phyloP scores from a whole-genome alignment of 1,140 invertebrate genomes.

The Drosophila lacteicornis region DNA sequence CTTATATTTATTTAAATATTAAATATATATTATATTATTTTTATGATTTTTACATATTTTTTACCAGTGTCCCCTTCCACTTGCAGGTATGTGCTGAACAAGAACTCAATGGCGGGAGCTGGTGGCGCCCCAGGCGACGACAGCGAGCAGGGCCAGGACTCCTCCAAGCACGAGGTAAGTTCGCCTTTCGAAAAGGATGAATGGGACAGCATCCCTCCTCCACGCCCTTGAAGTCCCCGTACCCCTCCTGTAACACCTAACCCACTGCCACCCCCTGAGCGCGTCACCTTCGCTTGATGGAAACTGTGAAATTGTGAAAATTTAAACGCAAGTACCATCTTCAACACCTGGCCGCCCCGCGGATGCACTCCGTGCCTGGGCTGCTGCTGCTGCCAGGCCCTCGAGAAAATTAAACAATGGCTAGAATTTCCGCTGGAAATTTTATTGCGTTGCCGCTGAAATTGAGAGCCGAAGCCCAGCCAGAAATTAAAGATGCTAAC shows the following conservation, averaged over 20 bases:
- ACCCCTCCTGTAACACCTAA: background rate
- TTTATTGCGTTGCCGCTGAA: constrained; percentile 47
- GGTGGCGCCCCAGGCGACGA: constrained; percentile 61
- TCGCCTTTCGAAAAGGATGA: constrained; percentile 14
- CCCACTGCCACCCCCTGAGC: too few species aligned
- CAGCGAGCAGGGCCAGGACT: constrained; percentile 71
- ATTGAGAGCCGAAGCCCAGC: constrained; percentile 5
- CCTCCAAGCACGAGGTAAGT: constrained; percentile 70
- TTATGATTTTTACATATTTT: constrained; percentile 5
- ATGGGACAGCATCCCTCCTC: constrained; percentile 2
- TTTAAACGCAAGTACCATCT: constrained; percentile 49
- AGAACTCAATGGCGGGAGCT: constrained; percentile 44
- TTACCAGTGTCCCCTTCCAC: background rate
- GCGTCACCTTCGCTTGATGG: background rate
- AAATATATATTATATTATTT: background rate
- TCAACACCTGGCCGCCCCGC: background rate
- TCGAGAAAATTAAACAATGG: constrained; percentile 48
- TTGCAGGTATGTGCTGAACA: constrained; percentile 65
- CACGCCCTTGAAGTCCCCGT: background rate
- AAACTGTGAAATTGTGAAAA: constrained; percentile 46
- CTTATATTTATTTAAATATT: too few species aligned
- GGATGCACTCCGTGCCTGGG: constrained; percentile 12
- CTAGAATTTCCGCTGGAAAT: constrained; percentile 35
- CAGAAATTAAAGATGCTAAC: constrained; percentile 4
- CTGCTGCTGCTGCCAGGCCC: constrained; percentile 1